A percentile compares a stretch with the other conserved stretches of the same genome.
These are phyloP conservation scores for Ceyx erithaca DNA, from an alignment of 2,797 vertebrate species.

Conservation along the genomic window DNA sequence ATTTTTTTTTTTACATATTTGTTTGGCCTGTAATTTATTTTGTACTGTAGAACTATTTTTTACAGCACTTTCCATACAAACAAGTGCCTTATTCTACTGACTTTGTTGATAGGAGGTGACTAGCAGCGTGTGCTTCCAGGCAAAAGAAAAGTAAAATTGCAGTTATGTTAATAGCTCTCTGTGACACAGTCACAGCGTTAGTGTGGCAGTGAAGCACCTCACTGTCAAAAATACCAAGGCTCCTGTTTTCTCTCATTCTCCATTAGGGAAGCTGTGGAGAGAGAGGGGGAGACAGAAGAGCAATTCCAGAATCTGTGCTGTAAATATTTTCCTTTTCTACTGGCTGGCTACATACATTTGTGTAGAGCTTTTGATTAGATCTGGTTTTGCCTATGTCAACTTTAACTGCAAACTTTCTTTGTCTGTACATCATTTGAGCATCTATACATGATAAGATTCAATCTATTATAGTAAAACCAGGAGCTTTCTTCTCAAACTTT, in stretches of 20 bases:
- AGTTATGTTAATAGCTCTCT: background rate
- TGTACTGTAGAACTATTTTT: constrained; percentile 21
- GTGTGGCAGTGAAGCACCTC: background rate
- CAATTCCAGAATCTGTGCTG: constrained; percentile 53
- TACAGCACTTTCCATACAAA: background rate
- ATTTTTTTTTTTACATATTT: constrained; percentile 8
- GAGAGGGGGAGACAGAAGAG: constrained; percentile 38
- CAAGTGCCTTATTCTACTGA: background rate
- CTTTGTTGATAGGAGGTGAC: background rate
- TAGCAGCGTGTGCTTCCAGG: background rate
- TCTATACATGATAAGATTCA: constrained; percentile 55
- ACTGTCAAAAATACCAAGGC: constrained; percentile 7
- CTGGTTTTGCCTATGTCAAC: constrained; percentile 78
- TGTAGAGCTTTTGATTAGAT: constrained; percentile 77
- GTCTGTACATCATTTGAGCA: constrained; percentile 67
- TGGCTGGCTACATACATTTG: constrained; percentile 62
- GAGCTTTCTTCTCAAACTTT: constrained; percentile 67
- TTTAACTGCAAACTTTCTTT: constrained; percentile 65
- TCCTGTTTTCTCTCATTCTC: background rate
- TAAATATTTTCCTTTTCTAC: constrained; percentile 64
- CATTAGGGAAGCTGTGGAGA: background rate
- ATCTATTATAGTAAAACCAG: constrained; percentile 71
- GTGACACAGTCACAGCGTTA: background rate
- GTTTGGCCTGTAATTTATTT: constrained; percentile 48
- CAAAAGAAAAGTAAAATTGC: background rate